Percentiles rank a stretch among this genome's conserved stretches.
These are phyloP conservation scores for Thysanoteuthis rhombus DNA, from an alignment of 2,888 invertebrate genomes.

Conservation along the genomic window DNA sequence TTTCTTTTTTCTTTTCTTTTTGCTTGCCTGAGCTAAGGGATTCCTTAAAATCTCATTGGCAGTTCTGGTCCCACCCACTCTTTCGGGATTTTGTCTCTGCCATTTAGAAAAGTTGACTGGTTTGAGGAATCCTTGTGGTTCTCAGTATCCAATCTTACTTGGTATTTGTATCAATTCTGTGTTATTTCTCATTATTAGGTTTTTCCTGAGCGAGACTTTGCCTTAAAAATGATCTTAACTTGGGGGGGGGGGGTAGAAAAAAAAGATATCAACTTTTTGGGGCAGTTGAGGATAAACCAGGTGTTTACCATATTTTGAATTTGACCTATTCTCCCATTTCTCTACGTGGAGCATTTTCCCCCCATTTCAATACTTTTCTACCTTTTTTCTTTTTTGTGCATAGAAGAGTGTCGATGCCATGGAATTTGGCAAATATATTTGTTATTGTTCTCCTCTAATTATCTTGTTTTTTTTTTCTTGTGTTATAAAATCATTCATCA, in stretches of 20 bases:
- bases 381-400: background rate
- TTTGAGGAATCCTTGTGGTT: background rate
- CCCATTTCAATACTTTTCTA: background rate
- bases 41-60: no score
- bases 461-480: background rate
- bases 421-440: background rate
- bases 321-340: background rate
- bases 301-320: background rate
- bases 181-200: background rate
- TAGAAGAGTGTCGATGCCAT: background rate
- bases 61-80: no score
- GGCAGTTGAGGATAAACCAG: background rate
- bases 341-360: background rate
- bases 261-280: no score
- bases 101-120: background rate
- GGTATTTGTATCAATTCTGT: background rate
- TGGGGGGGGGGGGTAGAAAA: background rate
- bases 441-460: background rate
- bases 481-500: background rate
- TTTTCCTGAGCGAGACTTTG: background rate
- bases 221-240: background rate
- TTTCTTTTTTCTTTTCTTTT: no score
- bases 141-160: background rate
- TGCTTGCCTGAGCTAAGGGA: no score
- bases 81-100: background rate